Conservation (phyloP, 2,888 invertebrate genomes). For the Pterostichus niger region DNA sequence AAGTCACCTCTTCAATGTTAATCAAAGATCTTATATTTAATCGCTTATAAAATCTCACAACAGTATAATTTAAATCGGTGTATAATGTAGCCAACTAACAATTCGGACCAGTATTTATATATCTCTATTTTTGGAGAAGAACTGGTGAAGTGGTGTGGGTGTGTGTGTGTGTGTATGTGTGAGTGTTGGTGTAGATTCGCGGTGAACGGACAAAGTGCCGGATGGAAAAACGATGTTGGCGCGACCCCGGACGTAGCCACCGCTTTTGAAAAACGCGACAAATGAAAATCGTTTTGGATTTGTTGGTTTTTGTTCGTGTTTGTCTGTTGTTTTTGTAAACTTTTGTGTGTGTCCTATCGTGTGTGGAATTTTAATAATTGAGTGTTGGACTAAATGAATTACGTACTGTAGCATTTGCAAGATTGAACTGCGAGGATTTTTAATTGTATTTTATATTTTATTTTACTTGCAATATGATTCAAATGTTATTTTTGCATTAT, state of each 20-base stretch:
- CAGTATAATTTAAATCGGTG: too few species aligned
- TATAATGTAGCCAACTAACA: too few species aligned
- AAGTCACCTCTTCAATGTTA: too few species aligned
- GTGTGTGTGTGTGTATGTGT: conserved; percentile 19
- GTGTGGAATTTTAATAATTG: conserved; percentile 61
- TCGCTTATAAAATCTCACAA: too few species aligned
- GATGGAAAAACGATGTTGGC: conserved; percentile 49
- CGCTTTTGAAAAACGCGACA: conserved; percentile 55
- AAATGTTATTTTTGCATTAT: conserved; percentile 9
- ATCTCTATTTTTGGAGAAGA: not conserved
- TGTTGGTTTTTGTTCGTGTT: conserved; percentile 46
- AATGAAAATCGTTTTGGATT: conserved; percentile 57
- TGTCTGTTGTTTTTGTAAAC: conserved; percentile 58
- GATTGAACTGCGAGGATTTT: not conserved
- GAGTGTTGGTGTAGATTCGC: conserved; percentile 31
- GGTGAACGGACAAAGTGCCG: conserved; percentile 33
- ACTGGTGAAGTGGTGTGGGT: not conserved
- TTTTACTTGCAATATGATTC: not conserved
- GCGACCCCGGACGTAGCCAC: conserved; percentile 40
- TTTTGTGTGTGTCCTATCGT: conserved; percentile 58
- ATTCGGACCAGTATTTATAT: not conserved
- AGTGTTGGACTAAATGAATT: conserved; percentile 25
- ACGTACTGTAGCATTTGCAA: conserved; percentile 18
- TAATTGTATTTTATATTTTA: conserved; percentile 38
- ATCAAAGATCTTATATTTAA: too few species aligned